phyloP scores from a whole-genome alignment of 2,888 invertebrate genomes.

The Ctena decussata region DNA sequence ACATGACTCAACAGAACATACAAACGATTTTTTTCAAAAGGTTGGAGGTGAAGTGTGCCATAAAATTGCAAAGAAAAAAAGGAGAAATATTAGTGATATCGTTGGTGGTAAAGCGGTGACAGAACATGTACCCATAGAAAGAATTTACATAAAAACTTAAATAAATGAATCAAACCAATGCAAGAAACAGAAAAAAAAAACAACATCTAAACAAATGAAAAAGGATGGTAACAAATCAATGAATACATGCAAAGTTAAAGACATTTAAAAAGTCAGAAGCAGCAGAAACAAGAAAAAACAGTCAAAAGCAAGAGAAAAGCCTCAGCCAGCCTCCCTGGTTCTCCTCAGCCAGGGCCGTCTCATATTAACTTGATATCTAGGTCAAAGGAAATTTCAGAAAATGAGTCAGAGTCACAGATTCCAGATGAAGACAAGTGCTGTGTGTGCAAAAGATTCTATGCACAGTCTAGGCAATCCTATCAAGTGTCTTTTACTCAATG shows the following conservation, averaged over 20 bases:
- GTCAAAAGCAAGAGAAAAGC: background rate
- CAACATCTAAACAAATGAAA: background rate
- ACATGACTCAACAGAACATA: background rate
- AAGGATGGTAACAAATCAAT: background rate
- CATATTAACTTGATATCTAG: background rate
- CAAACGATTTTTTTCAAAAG: background rate
- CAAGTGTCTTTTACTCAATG: background rate
- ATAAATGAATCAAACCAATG: background rate
- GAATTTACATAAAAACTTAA: background rate
- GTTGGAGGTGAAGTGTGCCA: background rate
- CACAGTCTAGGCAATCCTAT: background rate
- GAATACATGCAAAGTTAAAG: background rate
- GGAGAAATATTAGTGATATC: conserved; percentile 1
- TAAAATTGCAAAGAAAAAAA: background rate
- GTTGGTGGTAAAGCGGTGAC: conserved; percentile 20
- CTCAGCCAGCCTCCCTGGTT: background rate
- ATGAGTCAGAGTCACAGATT: conserved; percentile 3
- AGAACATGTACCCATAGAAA: background rate
- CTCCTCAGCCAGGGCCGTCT: background rate
- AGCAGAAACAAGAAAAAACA: background rate
- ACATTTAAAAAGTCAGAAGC: background rate
- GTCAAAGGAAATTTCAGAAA: background rate
- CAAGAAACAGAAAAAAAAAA: background rate
- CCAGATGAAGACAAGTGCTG: background rate
- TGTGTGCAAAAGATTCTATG: background rate